Conservation (phyloP, 2,113 vertebrate genomes). For the Tetrao urogallus region DNA sequence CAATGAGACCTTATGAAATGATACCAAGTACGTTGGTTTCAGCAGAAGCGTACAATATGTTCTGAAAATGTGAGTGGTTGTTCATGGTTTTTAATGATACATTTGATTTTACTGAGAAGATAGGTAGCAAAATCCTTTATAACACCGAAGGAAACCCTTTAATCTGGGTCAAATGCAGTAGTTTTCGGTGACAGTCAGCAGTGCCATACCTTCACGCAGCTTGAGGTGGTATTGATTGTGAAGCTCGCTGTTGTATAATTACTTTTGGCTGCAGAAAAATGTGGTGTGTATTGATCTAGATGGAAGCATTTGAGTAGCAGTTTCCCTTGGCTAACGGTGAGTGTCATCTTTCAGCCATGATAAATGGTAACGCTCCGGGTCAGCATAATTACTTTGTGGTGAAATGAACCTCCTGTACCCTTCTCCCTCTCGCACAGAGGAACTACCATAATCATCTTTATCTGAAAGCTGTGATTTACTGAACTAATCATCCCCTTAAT, state of each 20-base stretch:
- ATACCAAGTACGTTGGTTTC: background rate
- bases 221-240: slow-evolving; percentile 89
- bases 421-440: slow-evolving; percentile 64
- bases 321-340: slow-evolving; percentile 93
- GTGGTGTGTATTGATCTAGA: slow-evolving; percentile 90
- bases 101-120: slow-evolving; percentile 45
- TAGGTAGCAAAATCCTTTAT: slow-evolving; percentile 12
- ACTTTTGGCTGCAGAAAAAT: slow-evolving; percentile 84
- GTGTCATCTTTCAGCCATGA: slow-evolving; percentile 92
- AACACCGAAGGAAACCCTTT: slow-evolving; percentile 9
- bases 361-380: slow-evolving; percentile 86
- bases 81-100: background rate
- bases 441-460: slow-evolving; percentile 61
- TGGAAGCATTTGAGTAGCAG: slow-evolving; percentile 83
- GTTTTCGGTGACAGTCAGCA: slow-evolving; percentile 78
- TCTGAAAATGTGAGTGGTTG: background rate
- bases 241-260: slow-evolving; percentile 96
- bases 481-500: slow-evolving; percentile 74
- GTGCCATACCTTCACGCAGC: slow-evolving; percentile 67
- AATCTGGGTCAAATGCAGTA: slow-evolving; percentile 73
- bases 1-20: slow-evolving; percentile 38
- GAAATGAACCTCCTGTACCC: slow-evolving; percentile 85
- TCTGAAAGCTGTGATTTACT: slow-evolving; percentile 78
- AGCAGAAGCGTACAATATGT: background rate
- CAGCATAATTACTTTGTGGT: slow-evolving; percentile 94